Evolutionary conservation across 2,888 invertebrate species (phyloP).

Genomic region (Ecdyonurus torrentis): DNA sequence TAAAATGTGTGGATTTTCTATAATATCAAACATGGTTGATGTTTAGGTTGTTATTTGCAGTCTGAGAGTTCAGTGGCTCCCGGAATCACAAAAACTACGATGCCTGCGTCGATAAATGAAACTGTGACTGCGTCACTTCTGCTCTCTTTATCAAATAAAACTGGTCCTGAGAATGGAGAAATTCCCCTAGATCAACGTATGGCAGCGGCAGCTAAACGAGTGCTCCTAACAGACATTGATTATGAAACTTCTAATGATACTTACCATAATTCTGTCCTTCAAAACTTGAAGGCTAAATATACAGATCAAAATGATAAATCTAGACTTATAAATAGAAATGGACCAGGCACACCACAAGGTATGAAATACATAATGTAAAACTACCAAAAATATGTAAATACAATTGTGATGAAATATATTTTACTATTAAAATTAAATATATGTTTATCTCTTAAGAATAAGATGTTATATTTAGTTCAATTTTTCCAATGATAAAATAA

Average conservation of each 20-base stretch:
- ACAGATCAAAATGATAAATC: background rate
- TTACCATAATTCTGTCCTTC: background rate
- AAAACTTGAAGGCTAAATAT: background rate
- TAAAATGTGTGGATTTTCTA: no score
- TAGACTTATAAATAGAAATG: background rate
- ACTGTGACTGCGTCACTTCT: background rate
- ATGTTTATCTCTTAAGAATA: no score
- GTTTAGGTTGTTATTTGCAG: background rate
- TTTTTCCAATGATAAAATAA: no score
- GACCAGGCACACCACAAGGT: background rate
- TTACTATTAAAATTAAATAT: no score
- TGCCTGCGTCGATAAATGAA: constrained; percentile 2
- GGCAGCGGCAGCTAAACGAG: background rate
- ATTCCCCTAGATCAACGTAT: background rate
- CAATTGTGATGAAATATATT: no score
- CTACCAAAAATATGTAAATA: no score
- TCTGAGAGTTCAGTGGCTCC: background rate
- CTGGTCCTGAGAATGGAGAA: background rate
- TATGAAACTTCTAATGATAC: background rate
- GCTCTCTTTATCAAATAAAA: background rate
- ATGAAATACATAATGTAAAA: no score
- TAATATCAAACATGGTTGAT: background rate
- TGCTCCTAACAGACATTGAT: background rate
- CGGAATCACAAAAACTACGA: background rate
- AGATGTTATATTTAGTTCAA: no score